Evolutionary conservation across 1,140 invertebrate species (phyloP).

Genomic region (Bombus balteatus): DNA sequence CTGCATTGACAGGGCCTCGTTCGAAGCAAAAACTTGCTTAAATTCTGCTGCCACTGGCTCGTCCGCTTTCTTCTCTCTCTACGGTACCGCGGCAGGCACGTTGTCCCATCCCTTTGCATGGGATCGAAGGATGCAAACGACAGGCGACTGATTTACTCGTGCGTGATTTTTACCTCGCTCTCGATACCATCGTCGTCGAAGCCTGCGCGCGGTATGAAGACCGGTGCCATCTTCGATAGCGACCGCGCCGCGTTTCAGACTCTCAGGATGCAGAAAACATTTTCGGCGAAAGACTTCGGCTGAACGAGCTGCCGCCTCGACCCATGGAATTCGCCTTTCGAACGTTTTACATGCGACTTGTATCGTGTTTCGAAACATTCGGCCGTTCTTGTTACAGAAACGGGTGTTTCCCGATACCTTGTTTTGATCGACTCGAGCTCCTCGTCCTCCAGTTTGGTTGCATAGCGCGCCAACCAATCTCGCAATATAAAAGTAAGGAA

Average conservation of each 20-base stretch:
- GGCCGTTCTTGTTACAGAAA: background rate
- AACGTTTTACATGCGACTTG: constrained; percentile 23
- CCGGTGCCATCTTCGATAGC: constrained; percentile 40
- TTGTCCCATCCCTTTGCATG: constrained; percentile 22
- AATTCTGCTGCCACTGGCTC: constrained; percentile 71
- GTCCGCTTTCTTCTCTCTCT: constrained; percentile 48
- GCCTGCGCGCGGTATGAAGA: constrained; percentile 18
- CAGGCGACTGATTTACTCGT: constrained; percentile 77
- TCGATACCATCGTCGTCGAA: constrained; percentile 52
- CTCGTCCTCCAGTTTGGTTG: background rate
- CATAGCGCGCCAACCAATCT: background rate
- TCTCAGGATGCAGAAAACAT: constrained; percentile 52
- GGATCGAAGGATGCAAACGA: constrained; percentile 74
- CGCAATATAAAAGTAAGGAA: background rate
- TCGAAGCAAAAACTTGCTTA: constrained; percentile 76
- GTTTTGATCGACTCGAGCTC: background rate
- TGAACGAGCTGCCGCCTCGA: background rate
- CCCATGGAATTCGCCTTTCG: background rate
- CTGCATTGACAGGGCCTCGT: constrained; percentile 73
- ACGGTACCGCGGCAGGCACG: constrained; percentile 9
- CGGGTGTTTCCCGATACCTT: background rate
- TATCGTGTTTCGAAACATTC: constrained; percentile 21
- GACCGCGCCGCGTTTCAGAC: background rate
- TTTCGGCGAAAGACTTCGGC: background rate
- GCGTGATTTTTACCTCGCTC: constrained; percentile 66